phyloP scores from a whole-genome alignment of 2,888 invertebrate genomes.

The Dryococelus australis region DNA sequence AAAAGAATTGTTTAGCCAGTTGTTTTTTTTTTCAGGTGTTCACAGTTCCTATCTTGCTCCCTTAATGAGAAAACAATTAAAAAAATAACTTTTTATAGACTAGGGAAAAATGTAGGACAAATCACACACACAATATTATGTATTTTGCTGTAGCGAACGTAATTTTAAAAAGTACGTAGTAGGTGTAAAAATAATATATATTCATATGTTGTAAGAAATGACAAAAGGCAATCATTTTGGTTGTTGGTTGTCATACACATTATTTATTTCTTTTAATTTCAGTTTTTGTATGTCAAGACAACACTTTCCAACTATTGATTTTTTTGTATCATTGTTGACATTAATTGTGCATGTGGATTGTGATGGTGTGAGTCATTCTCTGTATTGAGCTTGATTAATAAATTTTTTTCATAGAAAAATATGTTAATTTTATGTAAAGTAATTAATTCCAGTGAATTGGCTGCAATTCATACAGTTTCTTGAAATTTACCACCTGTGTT shows the following conservation, averaged over 20 bases:
- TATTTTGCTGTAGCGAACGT: slow-evolving; percentile 46
- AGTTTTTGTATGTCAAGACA: slow-evolving; percentile 25
- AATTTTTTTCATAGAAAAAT: slow-evolving; percentile 25
- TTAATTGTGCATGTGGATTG: slow-evolving; percentile 20
- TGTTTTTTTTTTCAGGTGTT: slow-evolving; percentile 48
- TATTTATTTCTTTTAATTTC: slow-evolving; percentile 37
- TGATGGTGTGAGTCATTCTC: slow-evolving; percentile 25
- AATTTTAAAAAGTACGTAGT: slow-evolving; percentile 39
- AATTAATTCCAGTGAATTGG: background rate
- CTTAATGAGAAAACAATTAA: slow-evolving; percentile 47
- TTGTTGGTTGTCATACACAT: slow-evolving; percentile 35
- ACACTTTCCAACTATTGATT: background rate
- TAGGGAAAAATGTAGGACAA: slow-evolving; percentile 42
- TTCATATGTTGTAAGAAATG: slow-evolving; percentile 36
- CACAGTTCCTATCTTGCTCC: slow-evolving; percentile 53
- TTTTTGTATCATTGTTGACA: slow-evolving; percentile 29
- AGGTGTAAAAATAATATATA: slow-evolving; percentile 39
- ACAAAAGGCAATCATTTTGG: slow-evolving; percentile 43
- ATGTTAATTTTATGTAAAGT: background rate
- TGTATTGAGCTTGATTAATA: slow-evolving; percentile 13
- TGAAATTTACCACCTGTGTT: too few relatives aligned
- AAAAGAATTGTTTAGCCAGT: slow-evolving; percentile 40
- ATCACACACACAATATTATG: slow-evolving; percentile 44
- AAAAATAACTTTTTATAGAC: slow-evolving; percentile 49
- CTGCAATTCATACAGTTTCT: too few relatives aligned